Conservation (phyloP, 2,113 vertebrate species). For the Strix aluco region DNA sequence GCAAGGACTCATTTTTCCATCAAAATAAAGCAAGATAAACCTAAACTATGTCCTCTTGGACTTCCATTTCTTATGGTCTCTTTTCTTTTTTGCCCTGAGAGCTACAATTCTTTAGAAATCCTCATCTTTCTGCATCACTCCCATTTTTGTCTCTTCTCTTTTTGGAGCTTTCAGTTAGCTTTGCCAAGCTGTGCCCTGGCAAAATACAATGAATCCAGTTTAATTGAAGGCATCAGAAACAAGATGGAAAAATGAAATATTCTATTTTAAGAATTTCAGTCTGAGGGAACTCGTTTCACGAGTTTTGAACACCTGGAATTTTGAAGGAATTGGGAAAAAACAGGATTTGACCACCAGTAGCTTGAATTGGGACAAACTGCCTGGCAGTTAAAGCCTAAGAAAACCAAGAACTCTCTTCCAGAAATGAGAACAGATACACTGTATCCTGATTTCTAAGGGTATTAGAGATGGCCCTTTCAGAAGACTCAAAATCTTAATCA, state of each 20-base stretch:
- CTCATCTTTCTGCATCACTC: background rate
- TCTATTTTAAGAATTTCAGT: background rate
- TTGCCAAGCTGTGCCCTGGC: background rate
- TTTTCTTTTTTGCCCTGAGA: background rate
- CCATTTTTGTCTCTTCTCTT: background rate
- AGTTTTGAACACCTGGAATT: background rate
- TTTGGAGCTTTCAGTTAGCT: background rate
- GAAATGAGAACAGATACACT: background rate
- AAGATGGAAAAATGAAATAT: background rate
- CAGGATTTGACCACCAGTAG: background rate
- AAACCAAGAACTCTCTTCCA: background rate
- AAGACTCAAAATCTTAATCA: background rate
- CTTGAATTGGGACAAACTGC: background rate
- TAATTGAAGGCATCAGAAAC: background rate
- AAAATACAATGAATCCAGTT: background rate
- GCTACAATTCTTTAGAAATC: background rate
- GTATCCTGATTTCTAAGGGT: background rate
- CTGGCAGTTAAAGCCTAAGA: background rate
- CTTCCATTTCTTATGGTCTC: background rate
- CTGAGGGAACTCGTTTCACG: background rate
- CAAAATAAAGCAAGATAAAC: background rate
- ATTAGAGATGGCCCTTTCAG: background rate
- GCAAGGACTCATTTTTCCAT: background rate
- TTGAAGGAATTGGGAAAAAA: background rate
- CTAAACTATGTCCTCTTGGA: background rate